Conservation (phyloP, 1,140 invertebrate species). For the Euschistus heros region DNA sequence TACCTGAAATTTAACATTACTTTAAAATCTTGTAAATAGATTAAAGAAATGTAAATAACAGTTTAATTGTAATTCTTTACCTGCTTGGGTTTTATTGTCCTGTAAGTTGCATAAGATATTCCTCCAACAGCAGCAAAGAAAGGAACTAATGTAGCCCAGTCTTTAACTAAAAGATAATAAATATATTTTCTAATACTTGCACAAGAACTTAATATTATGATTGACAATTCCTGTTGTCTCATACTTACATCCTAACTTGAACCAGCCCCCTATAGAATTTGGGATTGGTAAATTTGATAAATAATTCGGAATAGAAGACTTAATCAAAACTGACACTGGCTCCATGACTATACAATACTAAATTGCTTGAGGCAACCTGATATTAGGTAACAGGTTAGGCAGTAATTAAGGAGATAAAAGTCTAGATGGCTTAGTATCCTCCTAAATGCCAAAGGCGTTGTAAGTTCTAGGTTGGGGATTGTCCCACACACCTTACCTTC, state of each 20-base stretch:
- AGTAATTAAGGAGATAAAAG: no score
- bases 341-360: slow-evolving; percentile 44
- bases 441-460: no score
- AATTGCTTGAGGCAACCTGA: not conserved
- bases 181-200: not conserved
- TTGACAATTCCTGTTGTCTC: not conserved
- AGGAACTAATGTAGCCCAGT: slow-evolving; percentile 65
- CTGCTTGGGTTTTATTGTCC: slow-evolving; percentile 51
- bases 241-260: slow-evolving; percentile 55
- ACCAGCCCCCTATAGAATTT: slow-evolving; percentile 64
- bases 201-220: not conserved
- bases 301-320: slow-evolving; percentile 64
- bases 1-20: slow-evolving; percentile 31
- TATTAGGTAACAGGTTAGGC: slow-evolving; percentile 12
- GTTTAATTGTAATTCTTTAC: slow-evolving; percentile 19
- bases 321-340: slow-evolving; percentile 55
- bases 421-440: no score
- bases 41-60: no score
- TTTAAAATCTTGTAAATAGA: not conserved
- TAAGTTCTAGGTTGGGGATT: no score
- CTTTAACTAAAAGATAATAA: slow-evolving; percentile 53
- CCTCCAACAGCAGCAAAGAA: slow-evolving; percentile 64
- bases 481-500: no score
- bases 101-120: slow-evolving; percentile 58
- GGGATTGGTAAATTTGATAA: slow-evolving; percentile 63